Evolutionary conservation across 2,797 vertebrate genomes (phyloP), one percentile per base, ranked within the genome.

Genomic region (Mastacembelus armatus): DNA sequence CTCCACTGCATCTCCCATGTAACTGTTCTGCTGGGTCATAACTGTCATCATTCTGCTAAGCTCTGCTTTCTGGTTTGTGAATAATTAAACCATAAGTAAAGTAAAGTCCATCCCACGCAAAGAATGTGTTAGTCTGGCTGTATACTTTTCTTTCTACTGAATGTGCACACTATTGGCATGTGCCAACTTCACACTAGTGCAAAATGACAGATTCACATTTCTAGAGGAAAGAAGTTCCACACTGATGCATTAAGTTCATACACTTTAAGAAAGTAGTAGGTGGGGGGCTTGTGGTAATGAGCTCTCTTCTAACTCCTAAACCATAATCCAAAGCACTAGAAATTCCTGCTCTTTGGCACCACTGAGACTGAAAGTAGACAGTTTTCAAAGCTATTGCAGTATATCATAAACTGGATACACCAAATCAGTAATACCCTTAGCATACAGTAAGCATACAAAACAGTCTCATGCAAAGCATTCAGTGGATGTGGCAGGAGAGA

Each of bases 271-370:
- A 43, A 30, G 45, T 19, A 45, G 12, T 18, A 14, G 38, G 12
- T 4, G n/a, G n/a, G n/a, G n/a, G n/a, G n/a, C n/a, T n/a, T n/a
- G n/a, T n/a, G n/a, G n/a, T 15, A n/a, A n/a, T 38, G 38, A 9
- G 0, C 9, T 44, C 38, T 14, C 10, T 44, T 18, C 27, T 21
- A 32, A 35, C n/a, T n/a, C n/a, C n/a, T n/a, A n/a, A n/a, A n/a
- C n/a, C n/a, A n/a, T n/a, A 71, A 42, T 35, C 35, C 22, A 42
- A 33, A 42, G 24, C 60, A 24, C 38, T 18, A 42, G 10, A 35
- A 14, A 30, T 6, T 12, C 33, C 10, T 45, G 10, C 16, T 26
- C 50, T 39, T 45, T 33, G 33, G 26, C 51, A 39, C 32, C 45
- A 49, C 24, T 57, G 11, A 42, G 7, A 62, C 38, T 18, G 15